Evolutionary conservation across 2,113 vertebrate genomes (phyloP).

Genomic region (Eurystomus gularis): DNA sequence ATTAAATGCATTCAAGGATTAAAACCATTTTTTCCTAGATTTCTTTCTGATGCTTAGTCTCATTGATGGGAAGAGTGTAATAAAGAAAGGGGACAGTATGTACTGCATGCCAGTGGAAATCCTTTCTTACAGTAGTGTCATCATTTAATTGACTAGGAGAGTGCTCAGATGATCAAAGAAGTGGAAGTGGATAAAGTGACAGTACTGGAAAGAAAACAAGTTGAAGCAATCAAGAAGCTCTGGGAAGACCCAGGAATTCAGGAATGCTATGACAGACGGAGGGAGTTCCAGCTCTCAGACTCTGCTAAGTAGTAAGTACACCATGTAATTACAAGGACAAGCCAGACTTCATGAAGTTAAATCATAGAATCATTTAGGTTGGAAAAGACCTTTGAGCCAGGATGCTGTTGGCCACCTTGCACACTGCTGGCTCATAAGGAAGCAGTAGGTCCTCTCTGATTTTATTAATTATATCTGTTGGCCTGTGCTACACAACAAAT

Average conservation of each 20-base stretch:
- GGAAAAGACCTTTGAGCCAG: not conserved
- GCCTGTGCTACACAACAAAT: not conserved
- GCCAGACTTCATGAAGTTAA: not conserved
- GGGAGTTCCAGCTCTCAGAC: conserved; percentile 87
- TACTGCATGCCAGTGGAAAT: not conserved
- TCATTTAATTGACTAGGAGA: conserved; percentile 60
- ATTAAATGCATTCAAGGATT: not conserved
- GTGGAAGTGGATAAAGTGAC: conserved; percentile 83
- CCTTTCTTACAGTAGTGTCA: not conserved
- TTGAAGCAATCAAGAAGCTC: conserved; percentile 77
- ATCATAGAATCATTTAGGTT: not conserved
- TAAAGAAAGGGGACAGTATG: not conserved
- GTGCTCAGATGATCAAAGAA: conserved; percentile 75
- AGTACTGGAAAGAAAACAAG: conserved; percentile 67
- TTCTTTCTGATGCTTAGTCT: not conserved
- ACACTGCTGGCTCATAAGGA: not conserved
- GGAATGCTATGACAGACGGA: conserved; percentile 81
- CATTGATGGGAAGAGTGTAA: not conserved
- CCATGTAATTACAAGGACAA: not conserved
- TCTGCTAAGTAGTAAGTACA: conserved; percentile 85
- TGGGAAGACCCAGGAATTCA: conserved; percentile 83
- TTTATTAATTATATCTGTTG: not conserved
- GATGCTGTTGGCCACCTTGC: rapidly evolving
- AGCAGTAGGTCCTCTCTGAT: not conserved
- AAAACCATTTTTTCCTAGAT: not conserved